phyloP scores from a whole-genome alignment of 1,140 invertebrate genomes.

The Drusus annulatus region DNA sequence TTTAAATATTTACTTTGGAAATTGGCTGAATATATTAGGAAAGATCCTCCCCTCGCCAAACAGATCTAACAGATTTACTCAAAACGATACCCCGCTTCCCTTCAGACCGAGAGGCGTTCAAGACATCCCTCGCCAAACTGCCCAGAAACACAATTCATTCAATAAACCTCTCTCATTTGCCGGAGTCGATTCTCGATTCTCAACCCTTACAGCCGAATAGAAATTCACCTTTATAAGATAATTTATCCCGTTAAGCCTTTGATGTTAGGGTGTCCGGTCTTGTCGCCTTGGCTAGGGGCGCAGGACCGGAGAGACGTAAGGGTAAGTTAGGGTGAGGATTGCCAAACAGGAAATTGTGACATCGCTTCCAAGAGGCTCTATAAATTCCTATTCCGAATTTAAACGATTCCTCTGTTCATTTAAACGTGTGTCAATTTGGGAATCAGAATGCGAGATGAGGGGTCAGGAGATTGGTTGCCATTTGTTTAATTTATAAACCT shows the following conservation, averaged over 20 bases:
- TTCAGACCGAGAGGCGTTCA: not conserved
- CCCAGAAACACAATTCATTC: slow-evolving; percentile 34
- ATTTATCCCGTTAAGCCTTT: slow-evolving; percentile 32
- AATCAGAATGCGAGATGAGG: slow-evolving; percentile 1
- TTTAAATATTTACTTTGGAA: no score
- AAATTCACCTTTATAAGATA: slow-evolving; percentile 36
- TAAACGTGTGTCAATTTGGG: not conserved
- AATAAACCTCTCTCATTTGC: slow-evolving; percentile 32
- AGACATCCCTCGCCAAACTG: slow-evolving; percentile 11
- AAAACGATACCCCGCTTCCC: not conserved
- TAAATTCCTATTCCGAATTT: not conserved
- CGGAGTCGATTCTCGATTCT: not conserved
- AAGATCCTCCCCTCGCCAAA: no score
- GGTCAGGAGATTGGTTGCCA: no score
- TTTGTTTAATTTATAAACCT: no score
- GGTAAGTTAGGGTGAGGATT: not conserved
- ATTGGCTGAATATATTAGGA: no score
- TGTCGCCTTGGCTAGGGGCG: not conserved
- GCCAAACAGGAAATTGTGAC: slow-evolving; percentile 34
- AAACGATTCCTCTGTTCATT: slow-evolving; percentile 9
- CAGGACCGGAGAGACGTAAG: no score
- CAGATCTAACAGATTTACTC: no score
- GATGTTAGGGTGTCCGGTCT: slow-evolving; percentile 23
- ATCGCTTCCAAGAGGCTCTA: slow-evolving; percentile 1
- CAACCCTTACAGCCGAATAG: slow-evolving; percentile 16